Conservation (phyloP, 2,797 vertebrate genomes). For the Balearica regulorum region DNA sequence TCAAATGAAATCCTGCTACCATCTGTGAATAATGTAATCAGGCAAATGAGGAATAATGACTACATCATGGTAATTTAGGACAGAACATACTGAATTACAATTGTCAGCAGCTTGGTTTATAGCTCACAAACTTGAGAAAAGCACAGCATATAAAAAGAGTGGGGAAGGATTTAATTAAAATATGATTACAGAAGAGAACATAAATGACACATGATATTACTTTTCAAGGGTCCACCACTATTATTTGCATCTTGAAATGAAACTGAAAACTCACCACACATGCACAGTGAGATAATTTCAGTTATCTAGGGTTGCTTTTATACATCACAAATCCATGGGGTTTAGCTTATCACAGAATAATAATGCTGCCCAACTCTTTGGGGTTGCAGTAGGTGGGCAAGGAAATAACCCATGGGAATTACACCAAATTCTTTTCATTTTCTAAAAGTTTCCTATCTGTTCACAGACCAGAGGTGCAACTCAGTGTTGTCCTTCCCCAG, state of each 20-base stretch:
- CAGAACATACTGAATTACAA: slow-evolving; percentile 43
- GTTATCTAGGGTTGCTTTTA: not conserved
- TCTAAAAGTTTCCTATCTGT: not conserved
- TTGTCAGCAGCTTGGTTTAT: slow-evolving; percentile 53
- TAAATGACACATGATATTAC: not conserved
- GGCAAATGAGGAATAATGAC: slow-evolving; percentile 55
- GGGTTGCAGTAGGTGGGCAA: not conserved
- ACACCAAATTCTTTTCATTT: not conserved
- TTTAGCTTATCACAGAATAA: not conserved
- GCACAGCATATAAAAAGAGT: not conserved
- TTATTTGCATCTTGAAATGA: not conserved
- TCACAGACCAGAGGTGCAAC: not conserved
- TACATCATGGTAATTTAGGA: slow-evolving; percentile 41
- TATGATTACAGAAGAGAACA: not conserved
- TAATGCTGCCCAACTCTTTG: not conserved
- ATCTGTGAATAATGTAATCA: slow-evolving; percentile 57
- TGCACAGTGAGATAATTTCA: not conserved
- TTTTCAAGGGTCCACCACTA: not conserved
- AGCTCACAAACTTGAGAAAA: slow-evolving; percentile 45
- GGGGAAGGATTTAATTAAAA: slow-evolving; percentile 38
- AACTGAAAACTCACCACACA: not conserved
- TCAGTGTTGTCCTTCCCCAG: not conserved
- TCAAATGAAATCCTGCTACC: not conserved
- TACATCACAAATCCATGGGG: rapidly evolving
- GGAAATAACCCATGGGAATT: not conserved